Base-by-base conservation (phyloP, 2,113 vertebrate genomes). In the Hystrix cristata region DNA sequence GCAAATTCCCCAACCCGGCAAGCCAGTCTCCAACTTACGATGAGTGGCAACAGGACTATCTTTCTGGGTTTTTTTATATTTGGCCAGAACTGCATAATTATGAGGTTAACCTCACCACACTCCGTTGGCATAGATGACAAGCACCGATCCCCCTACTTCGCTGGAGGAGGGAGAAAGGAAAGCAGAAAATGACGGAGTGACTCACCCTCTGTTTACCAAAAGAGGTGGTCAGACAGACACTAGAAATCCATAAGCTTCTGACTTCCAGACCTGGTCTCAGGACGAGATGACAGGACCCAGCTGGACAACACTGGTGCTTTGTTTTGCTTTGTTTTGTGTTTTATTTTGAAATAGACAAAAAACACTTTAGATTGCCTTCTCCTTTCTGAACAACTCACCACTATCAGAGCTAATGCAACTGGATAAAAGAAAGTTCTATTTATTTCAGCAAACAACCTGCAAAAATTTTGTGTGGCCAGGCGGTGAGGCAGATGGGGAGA, bases 11-110 rank as follows among this genome's bases (percentile, higher is more conserved):
- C 53, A 93, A 31, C 31, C 38, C 51, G 94, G 59, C 21, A 85
- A 96, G 57, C 38, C 55, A 64, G 55, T 55, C 64, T 74, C 79
- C 64, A 93, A 31, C 21, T 38, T 91, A 57, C 31, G 5, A 53
- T 67, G 51, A 93, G 51, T 84, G 43, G 46, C 0, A 11, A 67
- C 48, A 64, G 71, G 48, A 80, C 51, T 94, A 57, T 25, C 23
- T 43, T 89, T 38, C 38, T 76, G 84, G 48, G 31, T 11, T 15
- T 88, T 94, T 80, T 71, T 18, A 74, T 76, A 86, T 93, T 90
- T 94, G 19, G 53, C 64, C 71, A 94, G 67, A 96, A 95, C 23
- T 43, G 84, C 89, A 46, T 96, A 96, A 93, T 97, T 79, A 90
- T 23, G 23, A 95, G 53, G 78, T 93, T 94, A 81, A 23, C 19